Conservation (phyloP, 1,140 invertebrate species). For the Listronotus oregonensis region DNA sequence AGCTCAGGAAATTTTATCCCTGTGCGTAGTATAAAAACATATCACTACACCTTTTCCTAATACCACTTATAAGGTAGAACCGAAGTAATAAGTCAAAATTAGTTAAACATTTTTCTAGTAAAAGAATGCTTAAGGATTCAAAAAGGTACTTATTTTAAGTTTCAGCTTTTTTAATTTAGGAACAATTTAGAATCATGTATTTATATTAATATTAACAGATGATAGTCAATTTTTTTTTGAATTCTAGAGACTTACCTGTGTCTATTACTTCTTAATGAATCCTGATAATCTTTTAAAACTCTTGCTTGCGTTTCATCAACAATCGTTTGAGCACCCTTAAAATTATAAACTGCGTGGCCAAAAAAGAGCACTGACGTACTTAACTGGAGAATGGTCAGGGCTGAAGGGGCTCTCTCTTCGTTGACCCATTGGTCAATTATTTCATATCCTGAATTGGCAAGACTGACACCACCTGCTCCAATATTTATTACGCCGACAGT, state of each 20-base stretch:
- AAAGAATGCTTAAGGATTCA: too few species aligned
- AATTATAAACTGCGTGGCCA: conserved; percentile 53
- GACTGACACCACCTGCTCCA: conserved; percentile 38
- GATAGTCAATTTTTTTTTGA: too few species aligned
- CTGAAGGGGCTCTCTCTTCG: conserved; percentile 41
- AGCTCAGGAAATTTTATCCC: too few species aligned
- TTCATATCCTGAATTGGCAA: conserved; percentile 48
- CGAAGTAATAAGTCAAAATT: too few species aligned
- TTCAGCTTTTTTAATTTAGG: too few species aligned
- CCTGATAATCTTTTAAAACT: conserved; percentile 41
- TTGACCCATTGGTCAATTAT: conserved; percentile 40
- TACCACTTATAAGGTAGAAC: too few species aligned
- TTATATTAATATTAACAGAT: too few species aligned
- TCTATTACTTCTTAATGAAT: conserved; percentile 50
- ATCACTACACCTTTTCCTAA: too few species aligned
- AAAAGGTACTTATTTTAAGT: too few species aligned
- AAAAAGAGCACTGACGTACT: conserved; percentile 55
- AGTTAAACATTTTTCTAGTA: too few species aligned
- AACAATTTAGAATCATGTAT: too few species aligned
- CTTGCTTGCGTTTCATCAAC: conserved; percentile 52
- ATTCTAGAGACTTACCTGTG: conserved; percentile 47
- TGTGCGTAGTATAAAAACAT: too few species aligned
- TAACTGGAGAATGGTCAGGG: conserved; percentile 52
- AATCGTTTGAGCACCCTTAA: conserved; percentile 49
- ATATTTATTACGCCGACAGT: conserved; percentile 46